Conservation (phyloP, 2,113 vertebrate species). For the Semnornis frantzii region DNA sequence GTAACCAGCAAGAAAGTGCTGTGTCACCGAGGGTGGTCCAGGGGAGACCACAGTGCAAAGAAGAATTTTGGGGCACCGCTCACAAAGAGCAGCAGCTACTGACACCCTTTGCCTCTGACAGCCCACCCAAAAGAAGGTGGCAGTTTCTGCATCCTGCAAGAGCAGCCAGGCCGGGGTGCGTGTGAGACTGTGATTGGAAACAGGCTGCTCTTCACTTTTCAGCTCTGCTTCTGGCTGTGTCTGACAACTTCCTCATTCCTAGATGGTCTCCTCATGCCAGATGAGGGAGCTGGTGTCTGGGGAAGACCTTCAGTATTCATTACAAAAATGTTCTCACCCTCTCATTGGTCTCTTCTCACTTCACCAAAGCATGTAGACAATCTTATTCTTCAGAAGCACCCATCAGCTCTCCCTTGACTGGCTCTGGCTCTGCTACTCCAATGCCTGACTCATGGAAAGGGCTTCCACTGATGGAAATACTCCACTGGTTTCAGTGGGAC, state of each 20-base stretch:
- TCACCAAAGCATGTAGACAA: not conserved
- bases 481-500: not conserved
- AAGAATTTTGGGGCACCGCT: not conserved
- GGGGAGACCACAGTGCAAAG: not conserved
- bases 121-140: constrained; percentile 2
- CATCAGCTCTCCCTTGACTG: not conserved
- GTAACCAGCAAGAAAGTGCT: not conserved
- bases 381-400: constrained; percentile 18
- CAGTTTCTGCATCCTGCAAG: not conserved
- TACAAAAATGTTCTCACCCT: constrained; percentile 21
- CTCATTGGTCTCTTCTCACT: constrained; percentile 12
- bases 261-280: constrained; percentile 57
- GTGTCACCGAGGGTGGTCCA: not conserved
- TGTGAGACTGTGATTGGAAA: constrained; percentile 60
- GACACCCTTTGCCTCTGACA: not conserved
- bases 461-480: not conserved
- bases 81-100: not conserved
- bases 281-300: constrained; percentile 55
- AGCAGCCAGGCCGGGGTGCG: not conserved
- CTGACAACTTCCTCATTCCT: constrained; percentile 57
- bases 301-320: constrained; percentile 58
- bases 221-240: constrained; percentile 15
- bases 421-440: not conserved
- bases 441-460: not conserved
- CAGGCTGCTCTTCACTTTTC: constrained; percentile 32